Evolutionary conservation across 2,797 vertebrate genomes (phyloP).

Genomic region (Zenarchopterus dispar): DNA sequence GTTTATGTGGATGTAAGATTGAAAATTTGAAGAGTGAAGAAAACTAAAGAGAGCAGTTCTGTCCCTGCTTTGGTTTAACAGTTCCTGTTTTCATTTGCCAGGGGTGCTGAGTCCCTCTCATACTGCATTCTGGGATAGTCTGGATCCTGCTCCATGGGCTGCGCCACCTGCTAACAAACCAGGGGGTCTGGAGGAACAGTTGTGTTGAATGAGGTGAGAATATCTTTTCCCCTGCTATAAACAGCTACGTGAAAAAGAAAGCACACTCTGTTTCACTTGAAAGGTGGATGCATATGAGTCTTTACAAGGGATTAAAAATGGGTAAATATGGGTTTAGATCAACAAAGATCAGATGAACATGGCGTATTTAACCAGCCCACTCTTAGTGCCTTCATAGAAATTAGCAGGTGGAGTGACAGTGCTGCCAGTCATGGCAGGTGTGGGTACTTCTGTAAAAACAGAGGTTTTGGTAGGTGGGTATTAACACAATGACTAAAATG

Average conservation of each 20-base stretch:
- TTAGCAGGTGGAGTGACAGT: background rate
- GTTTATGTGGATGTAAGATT: background rate
- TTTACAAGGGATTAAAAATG: no score
- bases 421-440: background rate
- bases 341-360: no score
- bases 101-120: slow-evolving; percentile 63
- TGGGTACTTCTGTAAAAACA: no score
- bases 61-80: slow-evolving; percentile 7
- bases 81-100: slow-evolving; percentile 54
- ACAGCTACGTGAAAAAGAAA: background rate
- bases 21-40: background rate
- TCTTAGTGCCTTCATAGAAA: no score
- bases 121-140: slow-evolving; percentile 67
- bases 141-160: slow-evolving; percentile 77
- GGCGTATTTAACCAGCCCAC: no score
- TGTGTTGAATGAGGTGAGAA: slow-evolving; percentile 79
- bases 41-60: no score
- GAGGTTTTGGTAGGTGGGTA: no score
- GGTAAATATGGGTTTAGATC: no score
- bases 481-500: no score
- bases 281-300: background rate
- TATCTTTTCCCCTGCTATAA: slow-evolving; percentile 4
- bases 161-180: slow-evolving; percentile 70
- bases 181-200: slow-evolving; percentile 56
- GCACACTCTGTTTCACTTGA: background rate